Base-by-base conservation (phyloP, 2,797 vertebrate species). In the Phalloptychus januarius region DNA sequence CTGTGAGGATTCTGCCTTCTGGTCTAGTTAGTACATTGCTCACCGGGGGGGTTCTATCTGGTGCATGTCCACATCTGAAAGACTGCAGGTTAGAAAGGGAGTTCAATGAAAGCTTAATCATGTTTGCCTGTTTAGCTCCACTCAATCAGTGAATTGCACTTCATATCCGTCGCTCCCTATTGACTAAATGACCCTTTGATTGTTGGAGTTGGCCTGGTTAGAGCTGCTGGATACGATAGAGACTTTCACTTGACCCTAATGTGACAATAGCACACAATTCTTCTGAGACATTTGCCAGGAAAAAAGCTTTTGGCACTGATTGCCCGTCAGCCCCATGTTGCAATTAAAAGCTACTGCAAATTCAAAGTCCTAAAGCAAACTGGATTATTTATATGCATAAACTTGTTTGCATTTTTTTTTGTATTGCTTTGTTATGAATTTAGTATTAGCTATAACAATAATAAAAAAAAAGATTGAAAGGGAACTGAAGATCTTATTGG, bases 111-210 rank as follows among this genome's bases (percentile, higher is more conserved):
- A 74, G 58, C 80, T 79, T 86, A 85, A 91, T 90, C 76, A 79
- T 71, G 78, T 92, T 90, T 89, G 81, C 82, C 74, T 82, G 73
- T 79, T 86, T 80, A 83, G 80, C 79, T 90, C 83, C 81, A 84
- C 85, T 83, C 61, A 83, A 79, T 79, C 31, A 45, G 71, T 38
- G 74, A 84, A 71, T 75, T 50, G 40, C 73, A 33, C 84, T 92
- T 81, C 23, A 69, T 90, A 79, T 84, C 56, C 81, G 85, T 85
- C 77, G 78, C 86, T 85, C 69, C 52, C 31, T 72, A 87, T 91
- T 38, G 81, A 90, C 84, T 80, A 86, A 89, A 80, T 76, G 81
- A 63, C 79, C 20, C n/a, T 85, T 83, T 78, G 74, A 82, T 77
- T 80, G 81, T 79, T 77, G 73, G 78, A 69, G 61, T 79, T 78